A percentile compares a stretch with the other conserved stretches of the same genome.
Conservation (phyloP, 2,797 vertebrate species). For the Acrossocheilus fasciatus region DNA sequence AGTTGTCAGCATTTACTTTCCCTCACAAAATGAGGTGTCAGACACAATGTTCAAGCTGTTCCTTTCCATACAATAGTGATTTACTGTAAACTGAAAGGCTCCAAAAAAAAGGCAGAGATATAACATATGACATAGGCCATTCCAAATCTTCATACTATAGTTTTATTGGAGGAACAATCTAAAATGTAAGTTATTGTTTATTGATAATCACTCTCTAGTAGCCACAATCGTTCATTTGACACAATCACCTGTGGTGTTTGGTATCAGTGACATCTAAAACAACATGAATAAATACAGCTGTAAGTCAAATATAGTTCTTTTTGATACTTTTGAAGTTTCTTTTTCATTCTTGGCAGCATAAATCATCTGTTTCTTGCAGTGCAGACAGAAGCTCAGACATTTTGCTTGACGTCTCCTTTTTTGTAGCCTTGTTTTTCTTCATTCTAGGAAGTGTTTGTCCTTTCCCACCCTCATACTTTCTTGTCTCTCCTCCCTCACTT, state of each 20-base stretch:
- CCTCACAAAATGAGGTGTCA: no score
- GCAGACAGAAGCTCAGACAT: background rate
- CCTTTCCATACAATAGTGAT: background rate
- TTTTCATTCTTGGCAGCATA: background rate
- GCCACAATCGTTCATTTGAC: background rate
- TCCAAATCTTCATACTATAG: background rate
- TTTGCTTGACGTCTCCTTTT: background rate
- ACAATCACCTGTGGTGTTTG: background rate
- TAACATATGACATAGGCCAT: background rate
- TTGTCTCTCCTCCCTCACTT: conserved; percentile 23
- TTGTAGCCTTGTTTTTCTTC: background rate
- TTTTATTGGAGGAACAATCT: background rate
- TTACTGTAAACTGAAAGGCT: background rate
- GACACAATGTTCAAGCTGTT: no score
- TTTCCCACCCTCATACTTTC: conserved; percentile 1
- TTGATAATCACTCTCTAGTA: background rate
- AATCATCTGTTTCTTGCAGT: background rate
- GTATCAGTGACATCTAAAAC: background rate
- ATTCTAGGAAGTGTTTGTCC: background rate
- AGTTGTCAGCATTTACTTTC: no score
- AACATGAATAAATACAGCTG: background rate
- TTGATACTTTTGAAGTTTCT: background rate
- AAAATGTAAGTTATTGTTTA: background rate
- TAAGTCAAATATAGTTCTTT: background rate
- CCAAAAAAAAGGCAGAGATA: background rate